Evolutionary conservation across 2,888 invertebrate genomes (phyloP), one percentile per base, ranked within the genome.

Genomic region (Orthonychiurus folsomi): DNA sequence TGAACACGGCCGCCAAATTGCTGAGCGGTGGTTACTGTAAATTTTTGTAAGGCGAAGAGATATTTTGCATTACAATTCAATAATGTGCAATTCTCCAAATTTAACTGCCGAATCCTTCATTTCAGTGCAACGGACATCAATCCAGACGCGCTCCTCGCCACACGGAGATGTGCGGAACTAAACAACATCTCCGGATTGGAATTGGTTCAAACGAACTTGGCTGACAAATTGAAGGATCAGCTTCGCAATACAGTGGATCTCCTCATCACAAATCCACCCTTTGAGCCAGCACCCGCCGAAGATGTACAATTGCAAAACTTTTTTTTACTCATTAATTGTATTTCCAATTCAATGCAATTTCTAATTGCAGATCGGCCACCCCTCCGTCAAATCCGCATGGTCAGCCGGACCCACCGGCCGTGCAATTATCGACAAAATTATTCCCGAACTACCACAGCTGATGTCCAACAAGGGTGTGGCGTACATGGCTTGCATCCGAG

Each of bases 331-430:
- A 37, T 37, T 9, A 9, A 37, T 37, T 37, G 5, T 37, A 37
- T 37, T 37, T 37, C 15, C n/a, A n/a, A n/a, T 37, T 5, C 37
- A 37, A 5, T 37, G 5, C 5, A 9, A 9, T 37, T 37, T 37
- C 15, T 37, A 37, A 5, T 37, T 9, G 37, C 37, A 37, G 37
- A 37, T 37, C 15, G 37, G 37, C 9, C 37, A 37, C 37, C 5
- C 5, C 5, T 37, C 37, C 37, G 52, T 52, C 3, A 21, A 52
- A n/a, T 52, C 20, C n/a, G 52, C 52, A n/a, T 52, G 52, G 52
- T 3, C 52, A 12, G 52, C 52, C n/a, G 52, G 48, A 15, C 48
- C 48, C 15, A 47, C 48, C 15, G 48, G 48, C 12, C 48, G 48
- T 15, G 48, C 12, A 47, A 15, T 47, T 47, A 47, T 47, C 15